A percentile compares a stretch with the other conserved stretches of the same genome.
Evolutionary conservation across 2,797 vertebrate genomes (phyloP).

Genomic region (Podarcis lilfordi): DNA sequence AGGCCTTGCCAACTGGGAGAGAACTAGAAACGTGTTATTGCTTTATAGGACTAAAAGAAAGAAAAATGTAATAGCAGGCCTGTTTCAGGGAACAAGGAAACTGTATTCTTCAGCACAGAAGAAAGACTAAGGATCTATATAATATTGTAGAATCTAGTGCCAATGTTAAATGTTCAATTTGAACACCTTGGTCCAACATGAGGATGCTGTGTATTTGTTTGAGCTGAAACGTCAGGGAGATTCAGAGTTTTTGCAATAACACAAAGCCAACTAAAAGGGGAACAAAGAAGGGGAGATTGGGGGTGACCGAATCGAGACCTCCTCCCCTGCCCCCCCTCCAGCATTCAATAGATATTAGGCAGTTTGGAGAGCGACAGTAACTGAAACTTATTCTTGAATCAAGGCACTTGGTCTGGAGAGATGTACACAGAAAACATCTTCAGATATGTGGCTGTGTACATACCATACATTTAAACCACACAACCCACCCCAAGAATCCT

Average conservation of each 20-base stretch:
- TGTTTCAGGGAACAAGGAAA: not conserved
- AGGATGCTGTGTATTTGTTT: not conserved
- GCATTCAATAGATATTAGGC: not conserved
- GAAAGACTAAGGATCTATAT: not conserved
- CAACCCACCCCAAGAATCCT: too few species aligned
- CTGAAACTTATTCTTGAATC: too few species aligned
- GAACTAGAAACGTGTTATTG: slow-evolving; percentile 5
- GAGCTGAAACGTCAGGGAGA: not conserved
- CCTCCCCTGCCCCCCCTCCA: too few species aligned
- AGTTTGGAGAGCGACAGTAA: not conserved
- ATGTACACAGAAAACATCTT: not conserved
- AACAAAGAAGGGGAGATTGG: not conserved
- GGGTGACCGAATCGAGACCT: not conserved
- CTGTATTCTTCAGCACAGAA: not conserved
- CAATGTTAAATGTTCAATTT: not conserved
- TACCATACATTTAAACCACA: too few species aligned
- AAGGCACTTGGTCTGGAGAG: too few species aligned
- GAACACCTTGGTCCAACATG: not conserved
- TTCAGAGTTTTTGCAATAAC: not conserved
- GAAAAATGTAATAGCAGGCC: not conserved
- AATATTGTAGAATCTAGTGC: slow-evolving; percentile 6
- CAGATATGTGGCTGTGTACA: not conserved
- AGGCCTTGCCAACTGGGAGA: slow-evolving; percentile 4
- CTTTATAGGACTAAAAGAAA: not conserved
- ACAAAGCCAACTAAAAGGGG: not conserved